Conservation (phyloP, 2,113 vertebrate genomes). For the Sebastes schlegelii region DNA sequence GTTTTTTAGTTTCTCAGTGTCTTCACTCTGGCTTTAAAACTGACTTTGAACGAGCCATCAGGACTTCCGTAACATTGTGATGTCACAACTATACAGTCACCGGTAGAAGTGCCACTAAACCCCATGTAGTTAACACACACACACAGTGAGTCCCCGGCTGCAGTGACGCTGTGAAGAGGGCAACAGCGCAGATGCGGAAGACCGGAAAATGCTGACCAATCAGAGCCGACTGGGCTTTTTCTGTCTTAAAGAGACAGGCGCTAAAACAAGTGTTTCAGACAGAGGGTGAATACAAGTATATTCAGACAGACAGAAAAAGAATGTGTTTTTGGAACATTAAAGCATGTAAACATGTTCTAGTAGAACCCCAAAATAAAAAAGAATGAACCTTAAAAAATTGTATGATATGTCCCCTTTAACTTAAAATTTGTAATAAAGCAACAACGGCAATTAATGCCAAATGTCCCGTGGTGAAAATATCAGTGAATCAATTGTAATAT, state of each 20-base stretch:
- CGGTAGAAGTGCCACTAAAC: background rate
- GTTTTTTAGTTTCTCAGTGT: too few relatives aligned
- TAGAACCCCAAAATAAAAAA: background rate
- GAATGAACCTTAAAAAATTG: background rate
- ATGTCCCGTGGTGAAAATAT: background rate
- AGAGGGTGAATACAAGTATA: background rate
- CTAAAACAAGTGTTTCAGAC: background rate
- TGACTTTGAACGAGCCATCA: too few relatives aligned
- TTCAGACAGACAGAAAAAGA: background rate
- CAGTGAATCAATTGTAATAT: background rate
- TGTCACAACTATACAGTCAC: too few relatives aligned
- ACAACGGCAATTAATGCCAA: background rate
- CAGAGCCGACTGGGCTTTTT: background rate
- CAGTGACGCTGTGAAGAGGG: background rate
- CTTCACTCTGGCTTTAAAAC: too few relatives aligned
- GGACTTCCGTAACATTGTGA: too few relatives aligned
- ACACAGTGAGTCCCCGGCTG: too few relatives aligned
- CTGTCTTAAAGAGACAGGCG: background rate
- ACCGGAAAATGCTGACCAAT: background rate
- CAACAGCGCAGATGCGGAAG: too few relatives aligned
- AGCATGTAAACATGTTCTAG: background rate
- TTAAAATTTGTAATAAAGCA: constrained; percentile 6
- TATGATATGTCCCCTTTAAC: background rate
- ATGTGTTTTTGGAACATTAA: background rate
- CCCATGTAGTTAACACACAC: too few relatives aligned